Percentiles rank a stretch among this genome's conserved stretches.
Conservation (phyloP, 2,888 invertebrate genomes). For the Drosophila nr. medialis region DNA sequence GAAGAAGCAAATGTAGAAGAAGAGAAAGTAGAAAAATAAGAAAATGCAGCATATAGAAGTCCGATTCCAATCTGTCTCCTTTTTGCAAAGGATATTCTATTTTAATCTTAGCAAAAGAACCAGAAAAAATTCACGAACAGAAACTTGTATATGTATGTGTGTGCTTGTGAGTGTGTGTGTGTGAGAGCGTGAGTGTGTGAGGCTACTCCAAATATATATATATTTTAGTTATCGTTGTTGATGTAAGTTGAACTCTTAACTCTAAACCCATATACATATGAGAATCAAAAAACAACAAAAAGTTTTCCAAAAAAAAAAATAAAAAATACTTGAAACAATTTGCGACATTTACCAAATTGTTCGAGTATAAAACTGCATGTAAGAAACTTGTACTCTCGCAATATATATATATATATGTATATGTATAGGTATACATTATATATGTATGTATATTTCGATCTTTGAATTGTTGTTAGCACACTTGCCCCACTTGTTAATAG, state of each 20-base stretch:
- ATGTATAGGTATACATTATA: neutral
- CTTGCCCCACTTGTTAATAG: constrained; percentile 62
- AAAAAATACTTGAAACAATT: constrained; percentile 26
- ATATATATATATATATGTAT: constrained; percentile 5
- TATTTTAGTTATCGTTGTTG: constrained; percentile 46
- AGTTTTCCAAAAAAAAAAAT: constrained; percentile 39
- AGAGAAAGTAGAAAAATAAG: constrained; percentile 14
- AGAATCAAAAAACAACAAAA: constrained; percentile 47
- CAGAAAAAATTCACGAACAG: constrained; percentile 27
- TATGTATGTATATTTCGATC: constrained; percentile 31
- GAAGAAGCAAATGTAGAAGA: constrained; percentile 28
- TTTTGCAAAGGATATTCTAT: constrained; percentile 28
- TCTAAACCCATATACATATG: constrained; percentile 42
- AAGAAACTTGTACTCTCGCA: constrained; percentile 15
- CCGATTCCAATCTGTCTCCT: neutral
- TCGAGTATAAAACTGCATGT: constrained; percentile 27
- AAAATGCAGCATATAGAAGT: neutral
- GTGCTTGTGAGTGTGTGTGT: constrained; percentile 9
- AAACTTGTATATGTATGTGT: constrained; percentile 9
- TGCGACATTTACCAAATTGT: constrained; percentile 13
- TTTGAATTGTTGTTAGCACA: constrained; percentile 70
- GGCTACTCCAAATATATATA: neutral
- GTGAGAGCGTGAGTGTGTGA: neutral
- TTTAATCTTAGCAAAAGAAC: constrained; percentile 62
- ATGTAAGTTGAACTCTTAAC: constrained; percentile 43